phyloP scores from a whole-genome alignment of 2,888 invertebrate genomes.

The Tetragnatha montana region DNA sequence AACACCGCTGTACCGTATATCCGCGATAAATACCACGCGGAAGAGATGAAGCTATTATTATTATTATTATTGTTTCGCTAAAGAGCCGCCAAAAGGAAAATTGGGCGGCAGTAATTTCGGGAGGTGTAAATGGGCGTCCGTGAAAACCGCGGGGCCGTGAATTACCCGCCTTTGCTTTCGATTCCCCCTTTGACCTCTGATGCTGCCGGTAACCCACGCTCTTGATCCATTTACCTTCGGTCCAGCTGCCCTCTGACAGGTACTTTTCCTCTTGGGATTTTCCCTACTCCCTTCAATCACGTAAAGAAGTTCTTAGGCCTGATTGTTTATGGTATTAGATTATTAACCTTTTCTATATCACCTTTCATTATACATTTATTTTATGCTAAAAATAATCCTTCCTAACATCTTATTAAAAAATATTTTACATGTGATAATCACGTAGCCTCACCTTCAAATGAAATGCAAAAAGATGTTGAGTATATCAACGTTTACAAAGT shows the following conservation, averaged over 20 bases:
- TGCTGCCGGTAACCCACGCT: slow-evolving; percentile 50
- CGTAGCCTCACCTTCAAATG: too few species aligned
- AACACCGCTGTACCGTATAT: slow-evolving; percentile 14
- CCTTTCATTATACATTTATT: too few species aligned
- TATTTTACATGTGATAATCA: too few species aligned
- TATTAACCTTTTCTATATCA: too few species aligned
- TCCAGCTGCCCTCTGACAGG: neutral
- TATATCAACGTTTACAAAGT: too few species aligned
- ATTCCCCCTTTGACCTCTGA: slow-evolving; percentile 44
- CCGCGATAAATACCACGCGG: slow-evolving; percentile 7
- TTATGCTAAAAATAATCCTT: too few species aligned
- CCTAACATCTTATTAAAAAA: too few species aligned
- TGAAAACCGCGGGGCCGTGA: slow-evolving; percentile 15
- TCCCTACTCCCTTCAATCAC: neutral
- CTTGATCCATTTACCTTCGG: slow-evolving; percentile 15
- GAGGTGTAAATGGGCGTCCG: slow-evolving; percentile 63
- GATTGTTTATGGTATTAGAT: too few species aligned
- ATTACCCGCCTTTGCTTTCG: slow-evolving; percentile 51
- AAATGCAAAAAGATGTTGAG: too few species aligned
- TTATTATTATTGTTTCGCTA: neutral
- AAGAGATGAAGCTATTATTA: slow-evolving; percentile 51
- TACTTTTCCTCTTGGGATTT: neutral
- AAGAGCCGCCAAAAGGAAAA: slow-evolving; percentile 59
- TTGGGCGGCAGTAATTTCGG: slow-evolving; percentile 47
- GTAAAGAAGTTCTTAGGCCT: neutral